Base-by-base conservation (phyloP, 2,797 vertebrate species). In the Crax fasciolata region DNA sequence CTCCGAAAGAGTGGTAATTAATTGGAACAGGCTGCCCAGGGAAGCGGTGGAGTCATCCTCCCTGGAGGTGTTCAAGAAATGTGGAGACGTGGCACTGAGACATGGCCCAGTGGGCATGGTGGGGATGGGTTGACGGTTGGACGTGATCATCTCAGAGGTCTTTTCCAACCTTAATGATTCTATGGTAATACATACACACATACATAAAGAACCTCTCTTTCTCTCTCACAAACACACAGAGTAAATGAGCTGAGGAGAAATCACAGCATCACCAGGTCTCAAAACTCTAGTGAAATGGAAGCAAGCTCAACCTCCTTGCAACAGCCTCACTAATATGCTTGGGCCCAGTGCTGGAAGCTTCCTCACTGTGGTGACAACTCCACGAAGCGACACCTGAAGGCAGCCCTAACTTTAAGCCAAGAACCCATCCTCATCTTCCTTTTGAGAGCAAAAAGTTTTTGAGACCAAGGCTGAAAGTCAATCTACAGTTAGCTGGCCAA, bases 161-260 rank as follows among this genome's bases (percentile, higher is more conserved):
- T 35, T 35, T 35, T 35, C 35, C 35, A 35, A 35, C 35, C 35
- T 35, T 35, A 35, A 35, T 35, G 35, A 35, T 35, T 35, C 35
- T 35, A 35, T 35, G 35, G 8, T 35, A 35, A 35, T 35, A 35
- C 35, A 54, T 16, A 54, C 10, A 19, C 16, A 54, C 1, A 6
- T 2, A 30, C 16, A 54, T 30, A 54, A 83, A 84, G 27, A 11
- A 80, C 28, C 21, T 41, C 70, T 28, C 5, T 44, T 71, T 54
- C 27, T 70, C 43, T 70, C 27, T 39, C 58, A 1, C 18, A 4
- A 24, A 23, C 0, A 1, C 9, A 23, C 1, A 2, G 13, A 5
- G 52, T 58, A 70, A 63, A 71, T 1, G 1, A 13, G 24, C 55
- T 46, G 65, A 46, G 32, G 19, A 49, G 41, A 85, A 82, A 89